phyloP scores from a whole-genome alignment of 2,888 invertebrate species.

The Danaus chrysippus region DNA sequence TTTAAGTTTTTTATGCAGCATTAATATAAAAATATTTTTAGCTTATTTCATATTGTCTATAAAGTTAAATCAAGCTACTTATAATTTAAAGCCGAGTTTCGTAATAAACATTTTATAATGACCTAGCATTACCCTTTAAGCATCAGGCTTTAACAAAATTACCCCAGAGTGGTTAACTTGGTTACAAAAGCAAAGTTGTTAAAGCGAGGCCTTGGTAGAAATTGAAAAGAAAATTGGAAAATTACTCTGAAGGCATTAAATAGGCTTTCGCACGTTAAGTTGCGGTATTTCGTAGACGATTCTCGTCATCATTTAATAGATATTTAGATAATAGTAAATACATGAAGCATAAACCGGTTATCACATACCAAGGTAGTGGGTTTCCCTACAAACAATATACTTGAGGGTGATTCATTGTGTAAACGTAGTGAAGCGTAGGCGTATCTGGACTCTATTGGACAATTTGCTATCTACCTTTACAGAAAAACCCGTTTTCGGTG shows the following conservation, averaged over 20 bases:
- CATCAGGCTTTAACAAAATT: slow-evolving; percentile 27
- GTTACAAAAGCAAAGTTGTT: slow-evolving; percentile 35
- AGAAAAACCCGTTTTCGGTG: too few relatives aligned
- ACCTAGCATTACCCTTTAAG: slow-evolving; percentile 25
- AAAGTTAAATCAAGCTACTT: background rate
- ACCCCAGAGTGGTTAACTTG: slow-evolving; percentile 30
- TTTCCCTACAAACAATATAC: background rate
- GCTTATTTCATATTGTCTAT: background rate
- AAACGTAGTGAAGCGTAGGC: background rate
- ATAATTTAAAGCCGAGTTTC: slow-evolving; percentile 23
- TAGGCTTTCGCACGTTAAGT: slow-evolving; percentile 30
- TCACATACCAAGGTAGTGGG: background rate
- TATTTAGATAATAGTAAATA: background rate
- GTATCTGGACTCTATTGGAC: too few relatives aligned
- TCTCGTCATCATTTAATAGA: slow-evolving; percentile 1
- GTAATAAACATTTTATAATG: slow-evolving; percentile 26
- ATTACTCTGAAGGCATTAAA: slow-evolving; percentile 33
- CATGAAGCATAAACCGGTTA: background rate
- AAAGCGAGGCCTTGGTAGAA: slow-evolving; percentile 30
- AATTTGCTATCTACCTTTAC: too few relatives aligned
- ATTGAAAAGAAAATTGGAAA: slow-evolving; percentile 39
- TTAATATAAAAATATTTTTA: too few relatives aligned
- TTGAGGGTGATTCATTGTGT: background rate
- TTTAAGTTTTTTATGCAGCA: too few relatives aligned
- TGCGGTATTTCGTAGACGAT: slow-evolving; percentile 16